phyloP scores from a whole-genome alignment of 2,888 invertebrate genomes.

The Thelaira solivaga region DNA sequence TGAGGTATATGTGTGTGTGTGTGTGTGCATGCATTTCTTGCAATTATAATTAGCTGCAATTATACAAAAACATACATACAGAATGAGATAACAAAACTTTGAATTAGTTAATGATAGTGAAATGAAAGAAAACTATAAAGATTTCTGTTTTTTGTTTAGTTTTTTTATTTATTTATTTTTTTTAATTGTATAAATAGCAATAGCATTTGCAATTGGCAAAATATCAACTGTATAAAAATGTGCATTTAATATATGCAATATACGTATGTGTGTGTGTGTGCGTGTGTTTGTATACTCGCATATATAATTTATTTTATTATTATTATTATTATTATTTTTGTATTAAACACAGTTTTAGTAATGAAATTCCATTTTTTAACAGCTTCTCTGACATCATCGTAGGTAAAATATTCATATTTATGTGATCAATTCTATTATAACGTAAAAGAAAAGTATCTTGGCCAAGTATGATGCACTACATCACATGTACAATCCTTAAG shows the following conservation, averaged over 20 bases:
- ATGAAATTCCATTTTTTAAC: slow-evolving; percentile 4
- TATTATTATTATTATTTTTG: background rate
- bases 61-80: slow-evolving; percentile 11
- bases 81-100: background rate
- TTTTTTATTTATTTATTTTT: too few species aligned
- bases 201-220: too few species aligned
- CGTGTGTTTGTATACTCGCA: too few species aligned
- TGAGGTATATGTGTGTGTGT: too few species aligned
- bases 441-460: background rate
- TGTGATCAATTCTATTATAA: slow-evolving; percentile 15
- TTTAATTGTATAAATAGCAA: too few species aligned
- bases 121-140: background rate
- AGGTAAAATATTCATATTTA: background rate
- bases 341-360: background rate
- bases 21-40: too few species aligned
- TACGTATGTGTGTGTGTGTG: too few species aligned
- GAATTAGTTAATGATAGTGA: background rate
- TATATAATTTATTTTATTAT: background rate
- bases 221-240: too few species aligned
- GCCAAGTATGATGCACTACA: background rate
- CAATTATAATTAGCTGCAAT: background rate
- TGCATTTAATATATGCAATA: too few species aligned
- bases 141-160: too few species aligned
- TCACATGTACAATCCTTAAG: slow-evolving; percentile 36
- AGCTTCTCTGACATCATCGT: slow-evolving; percentile 19